Conservation (phyloP, 2,888 invertebrate species). For the Dryadula phaetusa region DNA sequence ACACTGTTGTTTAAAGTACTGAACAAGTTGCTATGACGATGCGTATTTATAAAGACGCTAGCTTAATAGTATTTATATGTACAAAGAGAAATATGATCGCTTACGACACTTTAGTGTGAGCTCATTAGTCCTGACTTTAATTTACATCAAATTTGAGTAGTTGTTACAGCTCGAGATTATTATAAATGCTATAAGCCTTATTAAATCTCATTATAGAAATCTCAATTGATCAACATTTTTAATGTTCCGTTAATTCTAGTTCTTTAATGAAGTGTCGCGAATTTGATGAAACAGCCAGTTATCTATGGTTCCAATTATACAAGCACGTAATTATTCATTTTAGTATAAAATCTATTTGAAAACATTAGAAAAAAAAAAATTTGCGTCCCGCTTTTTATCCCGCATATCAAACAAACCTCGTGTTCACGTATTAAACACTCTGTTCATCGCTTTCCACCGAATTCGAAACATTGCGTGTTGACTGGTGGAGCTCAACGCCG, state of each 20-base stretch:
- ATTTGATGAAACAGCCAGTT: slow-evolving; percentile 33
- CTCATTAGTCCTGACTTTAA: slow-evolving; percentile 8
- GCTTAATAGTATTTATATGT: not conserved
- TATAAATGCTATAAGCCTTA: slow-evolving; percentile 31
- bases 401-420: too few relatives aligned
- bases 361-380: not conserved
- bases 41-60: too few relatives aligned
- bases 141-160: slow-evolving; percentile 6
- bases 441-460: too few relatives aligned
- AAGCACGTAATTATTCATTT: slow-evolving; percentile 25
- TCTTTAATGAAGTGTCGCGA: slow-evolving; percentile 31
- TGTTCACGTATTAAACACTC: too few relatives aligned
- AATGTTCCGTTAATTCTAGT: slow-evolving; percentile 33
- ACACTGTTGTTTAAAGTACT: too few relatives aligned
- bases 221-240: slow-evolving; percentile 31
- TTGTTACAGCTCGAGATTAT: slow-evolving; percentile 10
- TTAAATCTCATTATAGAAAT: slow-evolving; percentile 33
- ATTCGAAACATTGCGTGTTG: too few relatives aligned
- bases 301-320: slow-evolving; percentile 34
- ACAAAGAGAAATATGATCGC: slow-evolving; percentile 1
- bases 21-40: too few relatives aligned
- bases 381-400: too few relatives aligned
- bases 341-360: not conserved
- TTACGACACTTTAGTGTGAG: not conserved
- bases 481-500: too few relatives aligned